Evolutionary conservation across 2,113 vertebrate species (phyloP), one percentile per base, ranked within the genome.

Genomic region (Globicephala melas): DNA sequence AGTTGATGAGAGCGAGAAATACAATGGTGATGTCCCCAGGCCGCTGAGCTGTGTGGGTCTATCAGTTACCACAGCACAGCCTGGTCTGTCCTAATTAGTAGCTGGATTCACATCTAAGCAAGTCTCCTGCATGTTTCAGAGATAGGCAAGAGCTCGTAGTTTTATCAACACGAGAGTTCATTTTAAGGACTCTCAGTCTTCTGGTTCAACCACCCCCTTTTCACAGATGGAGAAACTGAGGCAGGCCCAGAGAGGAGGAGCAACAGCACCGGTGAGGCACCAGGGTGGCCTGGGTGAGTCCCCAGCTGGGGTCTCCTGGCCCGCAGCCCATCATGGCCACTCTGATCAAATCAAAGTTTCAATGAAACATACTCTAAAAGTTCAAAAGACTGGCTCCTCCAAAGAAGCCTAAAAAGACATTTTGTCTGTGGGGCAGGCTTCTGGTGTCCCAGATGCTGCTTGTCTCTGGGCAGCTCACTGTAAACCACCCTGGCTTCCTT

Each of bases 201-300:
- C n/a, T 21, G 33, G 13, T 31, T 83, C 44, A 20, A 17, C 6
- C 14, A 44, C 20, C 8, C n/a, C 11, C n/a, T 86, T 84, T 88
- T 36, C 31, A 63, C 55, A 55, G 28, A 53, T 26, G n/a, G 62
- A 25, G 70, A 95, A 68, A 70, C 63, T 10, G 77, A 95, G n/a
- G n/a, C 73, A 92, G 63, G 41, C 31, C 31, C 58, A 28, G 76
- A 58, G 50, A 70, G 67, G 23, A 50, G 33, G n/a, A 58, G 25
- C 55, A 7, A 26, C 0, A 6, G 31, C 12, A 41, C 62, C 23
- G 2, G 4, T 13, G 50, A 38, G 53, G 71, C 28, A 11, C 3
- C 18, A 13, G 21, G 1, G 5, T 14, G n/a, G 18, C 73, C 0
- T 13, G 26, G 31, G 7, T 1, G 73, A 76, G 36, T 12, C 25